A percentile compares a stretch with the other conserved stretches of the same genome.
Conservation (phyloP, 1,140 invertebrate species). For the Pseudomyrmex flavicornis region DNA sequence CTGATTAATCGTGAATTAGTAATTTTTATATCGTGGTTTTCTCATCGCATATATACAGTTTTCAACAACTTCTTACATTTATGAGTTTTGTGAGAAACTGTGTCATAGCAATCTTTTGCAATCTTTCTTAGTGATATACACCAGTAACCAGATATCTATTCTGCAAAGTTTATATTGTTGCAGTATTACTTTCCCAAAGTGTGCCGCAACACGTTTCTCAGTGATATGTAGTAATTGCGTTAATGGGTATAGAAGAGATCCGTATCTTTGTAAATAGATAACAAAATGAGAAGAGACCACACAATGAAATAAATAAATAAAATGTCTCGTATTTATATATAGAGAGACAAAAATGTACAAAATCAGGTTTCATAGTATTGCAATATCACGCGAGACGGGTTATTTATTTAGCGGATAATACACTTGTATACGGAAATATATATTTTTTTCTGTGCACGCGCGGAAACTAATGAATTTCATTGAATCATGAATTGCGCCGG, state of each 20-base stretch:
- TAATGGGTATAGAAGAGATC: background rate
- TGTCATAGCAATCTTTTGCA: background rate
- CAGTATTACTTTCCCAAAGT: background rate
- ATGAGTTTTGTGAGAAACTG: background rate
- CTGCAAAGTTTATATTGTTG: background rate
- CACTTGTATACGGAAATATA: constrained; percentile 29
- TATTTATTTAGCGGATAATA: constrained; percentile 45
- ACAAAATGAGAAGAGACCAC: constrained; percentile 5
- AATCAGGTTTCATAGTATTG: background rate
- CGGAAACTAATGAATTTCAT: constrained; percentile 56
- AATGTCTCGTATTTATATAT: constrained; percentile 14
- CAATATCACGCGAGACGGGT: constrained; percentile 23
- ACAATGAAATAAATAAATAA: constrained; percentile 16
- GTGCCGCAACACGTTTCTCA: too few species aligned
- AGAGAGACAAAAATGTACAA: constrained; percentile 16
- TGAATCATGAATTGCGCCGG: background rate
- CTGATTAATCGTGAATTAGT: constrained; percentile 34
- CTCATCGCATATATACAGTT: background rate
- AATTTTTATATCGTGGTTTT: constrained; percentile 23
- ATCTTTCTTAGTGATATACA: background rate
- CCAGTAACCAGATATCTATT: background rate
- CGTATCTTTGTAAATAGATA: background rate
- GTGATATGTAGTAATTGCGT: background rate
- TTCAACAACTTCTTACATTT: background rate
- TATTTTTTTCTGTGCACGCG: background rate